phyloP scores from a whole-genome alignment of 92 coral and sea anemone species.

The Umimayanthus kanabou region DNA sequence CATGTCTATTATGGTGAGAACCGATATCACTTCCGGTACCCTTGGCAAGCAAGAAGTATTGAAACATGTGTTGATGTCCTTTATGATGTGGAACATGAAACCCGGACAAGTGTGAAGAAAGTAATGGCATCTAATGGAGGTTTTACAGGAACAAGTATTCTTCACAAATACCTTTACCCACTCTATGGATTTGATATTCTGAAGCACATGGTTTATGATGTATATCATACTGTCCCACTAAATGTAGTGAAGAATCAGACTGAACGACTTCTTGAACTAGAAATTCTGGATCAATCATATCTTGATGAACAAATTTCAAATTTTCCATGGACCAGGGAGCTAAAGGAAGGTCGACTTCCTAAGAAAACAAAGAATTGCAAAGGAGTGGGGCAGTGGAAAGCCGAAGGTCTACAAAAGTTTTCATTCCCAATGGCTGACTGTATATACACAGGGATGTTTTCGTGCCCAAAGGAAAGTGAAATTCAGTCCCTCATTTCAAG shows the following conservation, averaged over 20 bases:
- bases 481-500: conserved; percentile 63
- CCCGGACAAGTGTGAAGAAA: conserved; percentile 57
- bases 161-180: no score
- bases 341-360: conserved; percentile 54
- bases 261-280: conserved; percentile 50
- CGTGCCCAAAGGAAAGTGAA: conserved; percentile 48
- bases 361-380: conserved; percentile 48
- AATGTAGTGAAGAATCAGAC: conserved; percentile 60
- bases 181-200: conserved; percentile 43
- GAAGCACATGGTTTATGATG: conserved; percentile 66
- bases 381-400: conserved; percentile 60
- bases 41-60: conserved; percentile 58
- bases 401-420: conserved; percentile 58
- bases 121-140: conserved; percentile 12
- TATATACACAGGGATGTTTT: conserved; percentile 46
- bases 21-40: conserved; percentile 58
- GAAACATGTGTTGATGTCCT: conserved; percentile 36
- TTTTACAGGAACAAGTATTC: no score
- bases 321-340: conserved; percentile 60
- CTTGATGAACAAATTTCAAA: conserved; percentile 50
- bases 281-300: conserved; percentile 47
- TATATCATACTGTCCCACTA: conserved; percentile 53
- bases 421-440: conserved; percentile 55
- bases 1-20: conserved; percentile 69
- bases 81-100: conserved; percentile 64